Base-by-base conservation (phyloP, 2,797 vertebrate species). In the Pantherophis alleghaniensis region DNA sequence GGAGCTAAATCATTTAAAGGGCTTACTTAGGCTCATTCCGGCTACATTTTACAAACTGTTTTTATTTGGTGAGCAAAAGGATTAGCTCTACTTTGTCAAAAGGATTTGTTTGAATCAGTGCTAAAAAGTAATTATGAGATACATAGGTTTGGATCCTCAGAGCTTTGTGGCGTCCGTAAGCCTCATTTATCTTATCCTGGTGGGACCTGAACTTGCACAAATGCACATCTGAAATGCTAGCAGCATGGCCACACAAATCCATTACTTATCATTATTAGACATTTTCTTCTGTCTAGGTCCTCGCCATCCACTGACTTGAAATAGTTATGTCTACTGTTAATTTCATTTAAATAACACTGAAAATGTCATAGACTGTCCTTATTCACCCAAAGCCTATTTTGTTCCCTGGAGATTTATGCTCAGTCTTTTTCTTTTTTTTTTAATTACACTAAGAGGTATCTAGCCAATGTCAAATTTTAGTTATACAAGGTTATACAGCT, bases 251-350 rank as follows among this genome's bases (percentile, higher is more conserved):
- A 47, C 56, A 60, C 60, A 60, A 56, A 69, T 74, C 63, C 53
- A n/a, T 91, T 55, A 87, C 59, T 24, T 32, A 87, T 37, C 53
- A 26, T 88, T 37, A 6, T 66, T 87, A 13, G 53, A 10, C 42
- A 0, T 95, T 94, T 92, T 91, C 24, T 28, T 2, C 0, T 90
- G 88, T 86, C 91, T 47, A 60, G 92, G 91, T 86, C 92, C 94
- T 95, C 13, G 61, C 63, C 37, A 26, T 89, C n/a, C 42, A 51
- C 4, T 87, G 63, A 91, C n/a, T 74, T 87, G 93, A 56, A 79
- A 42, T 94, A 63, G 32, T 59, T 94, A 63, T 28, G 13, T 53
- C 86, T 63, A 66, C 28, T 86, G 26, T 51, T 53, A 57, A 69
- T 89, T 89, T 74, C 55, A 60, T 60, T 59, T 92, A 57, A 74